Evolutionary conservation across 2,888 invertebrate species (phyloP).

Genomic region (Eremobia ochroleuca): DNA sequence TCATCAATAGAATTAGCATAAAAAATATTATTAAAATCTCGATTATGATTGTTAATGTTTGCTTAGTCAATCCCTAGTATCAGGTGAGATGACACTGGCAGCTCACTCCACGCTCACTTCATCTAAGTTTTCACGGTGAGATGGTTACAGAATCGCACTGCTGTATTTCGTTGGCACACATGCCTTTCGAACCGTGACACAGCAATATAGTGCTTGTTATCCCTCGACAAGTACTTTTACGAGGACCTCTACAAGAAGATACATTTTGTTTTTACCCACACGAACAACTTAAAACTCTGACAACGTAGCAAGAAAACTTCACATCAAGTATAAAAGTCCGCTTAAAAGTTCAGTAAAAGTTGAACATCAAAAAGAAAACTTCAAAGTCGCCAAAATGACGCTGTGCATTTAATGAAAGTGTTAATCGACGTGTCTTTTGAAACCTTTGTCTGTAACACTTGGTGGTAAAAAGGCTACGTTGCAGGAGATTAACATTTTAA

Average conservation of each 20-base stretch:
- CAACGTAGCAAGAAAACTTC: slow-evolving; percentile 16
- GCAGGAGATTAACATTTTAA: slow-evolving; percentile 19
- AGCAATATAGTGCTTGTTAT: background rate
- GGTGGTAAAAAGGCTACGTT: background rate
- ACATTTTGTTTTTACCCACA: background rate
- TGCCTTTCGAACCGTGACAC: background rate
- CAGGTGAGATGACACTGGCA: too few species aligned
- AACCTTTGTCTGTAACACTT: background rate
- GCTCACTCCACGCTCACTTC: too few species aligned
- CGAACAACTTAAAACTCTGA: slow-evolving; percentile 25
- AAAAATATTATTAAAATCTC: too few species aligned
- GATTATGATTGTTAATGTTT: too few species aligned
- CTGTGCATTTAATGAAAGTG: background rate
- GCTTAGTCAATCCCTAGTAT: too few species aligned
- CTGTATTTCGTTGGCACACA: background rate
- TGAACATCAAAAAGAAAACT: slow-evolving; percentile 10
- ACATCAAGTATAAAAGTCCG: slow-evolving; percentile 15
- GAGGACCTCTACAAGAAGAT: background rate
- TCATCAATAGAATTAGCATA: too few species aligned
- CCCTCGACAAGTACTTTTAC: background rate
- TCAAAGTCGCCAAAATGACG: slow-evolving; percentile 3
- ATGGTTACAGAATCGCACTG: too few species aligned
- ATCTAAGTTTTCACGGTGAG: too few species aligned
- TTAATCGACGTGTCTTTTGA: slow-evolving; percentile 13
- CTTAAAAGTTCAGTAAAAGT: slow-evolving; percentile 24